Percentiles rank a stretch among this genome's conserved stretches.
These are phyloP conservation scores for Heliocidaris tuberculata DNA, from an alignment of 35 echinoderm and acorn worm genomes.

Conservation along the genomic window DNA sequence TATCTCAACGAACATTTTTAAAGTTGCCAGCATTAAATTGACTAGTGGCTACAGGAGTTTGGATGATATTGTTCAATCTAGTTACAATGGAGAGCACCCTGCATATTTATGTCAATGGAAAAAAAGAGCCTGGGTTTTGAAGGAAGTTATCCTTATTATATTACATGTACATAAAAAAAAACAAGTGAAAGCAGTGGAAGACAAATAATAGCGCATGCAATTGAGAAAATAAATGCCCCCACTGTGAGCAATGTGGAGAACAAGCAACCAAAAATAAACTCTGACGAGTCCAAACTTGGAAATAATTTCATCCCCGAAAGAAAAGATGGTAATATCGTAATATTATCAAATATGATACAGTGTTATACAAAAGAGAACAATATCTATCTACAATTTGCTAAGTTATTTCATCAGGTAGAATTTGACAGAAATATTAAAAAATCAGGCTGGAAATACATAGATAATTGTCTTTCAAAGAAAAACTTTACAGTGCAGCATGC, in stretches of 20 bases:
- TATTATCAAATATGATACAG: slow-evolving; percentile 60
- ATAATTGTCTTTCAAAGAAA: too few relatives aligned
- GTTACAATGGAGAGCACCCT: background rate
- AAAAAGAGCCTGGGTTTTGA: slow-evolving; percentile 36
- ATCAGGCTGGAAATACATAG: too few relatives aligned
- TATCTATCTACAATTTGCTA: slow-evolving; percentile 47
- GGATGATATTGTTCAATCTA: background rate
- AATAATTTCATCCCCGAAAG: slow-evolving; percentile 33
- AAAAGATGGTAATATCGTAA: slow-evolving; percentile 38
- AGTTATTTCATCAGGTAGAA: too few relatives aligned
- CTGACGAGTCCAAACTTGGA: background rate
- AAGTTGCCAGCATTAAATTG: background rate
- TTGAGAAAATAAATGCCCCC: background rate
- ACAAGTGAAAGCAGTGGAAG: background rate
- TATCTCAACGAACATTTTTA: background rate
- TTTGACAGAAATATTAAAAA: too few relatives aligned
- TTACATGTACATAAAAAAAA: background rate
- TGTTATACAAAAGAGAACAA: slow-evolving; percentile 43
- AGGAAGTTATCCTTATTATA: background rate
- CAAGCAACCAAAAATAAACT: background rate
- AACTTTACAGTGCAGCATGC: too few relatives aligned
- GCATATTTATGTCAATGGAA: background rate
- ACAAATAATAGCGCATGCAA: background rate
- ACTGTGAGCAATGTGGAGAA: background rate
- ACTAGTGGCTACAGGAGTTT: background rate